Base-by-base conservation (phyloP, 2,888 invertebrate genomes). In the Gymnoscelis rufifasciata region DNA sequence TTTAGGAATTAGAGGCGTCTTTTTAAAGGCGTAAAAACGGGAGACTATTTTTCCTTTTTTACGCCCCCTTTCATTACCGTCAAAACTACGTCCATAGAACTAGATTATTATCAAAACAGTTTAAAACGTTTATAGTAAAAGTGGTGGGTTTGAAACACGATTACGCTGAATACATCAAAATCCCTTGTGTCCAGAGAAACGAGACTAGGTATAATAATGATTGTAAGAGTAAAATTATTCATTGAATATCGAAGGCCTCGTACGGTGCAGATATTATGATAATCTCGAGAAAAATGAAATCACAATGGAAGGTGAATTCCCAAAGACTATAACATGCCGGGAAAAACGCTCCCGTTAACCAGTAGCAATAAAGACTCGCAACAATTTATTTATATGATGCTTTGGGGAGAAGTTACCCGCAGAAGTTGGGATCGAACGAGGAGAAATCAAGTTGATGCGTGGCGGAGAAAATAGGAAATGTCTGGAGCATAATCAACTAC, bases 351-450 rank as follows among this genome's bases (percentile, higher is more conserved):
- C 68, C 75, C 71, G 78, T 77, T 77, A 81, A 81, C 78, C 76
- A 71, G 72, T 69, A 57, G 83, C 78, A 83, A 86, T 86, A 84
- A 88, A 84, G 83, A 79, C 82, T 74, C 77, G 71, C 83, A 78
- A 87, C 87, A 88, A 88, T 88, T 87, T 88, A 87, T 88, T 87
- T 88, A 84, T 88, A 88, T 86, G 86, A 83, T 77, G 79, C 86
- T 78, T 82, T 65, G 64, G 87, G 87, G 87, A 83, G 80, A 81
- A 82, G 76, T 87, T 86, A 82, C 71, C 81, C 78, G 64, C 71
- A 68, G 76, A 78, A 69, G 76, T 66, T 68, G 68, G 66, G 68
- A 66, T 72, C 62, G 74, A 75, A 73, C 77, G 76, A 79, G 82
- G 77, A 76, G 70, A 74, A 84, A 86, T 86, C 82, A 79, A 83